Evolutionary conservation across 2,888 invertebrate genomes (phyloP).

Genomic region (Noctua comes): DNA sequence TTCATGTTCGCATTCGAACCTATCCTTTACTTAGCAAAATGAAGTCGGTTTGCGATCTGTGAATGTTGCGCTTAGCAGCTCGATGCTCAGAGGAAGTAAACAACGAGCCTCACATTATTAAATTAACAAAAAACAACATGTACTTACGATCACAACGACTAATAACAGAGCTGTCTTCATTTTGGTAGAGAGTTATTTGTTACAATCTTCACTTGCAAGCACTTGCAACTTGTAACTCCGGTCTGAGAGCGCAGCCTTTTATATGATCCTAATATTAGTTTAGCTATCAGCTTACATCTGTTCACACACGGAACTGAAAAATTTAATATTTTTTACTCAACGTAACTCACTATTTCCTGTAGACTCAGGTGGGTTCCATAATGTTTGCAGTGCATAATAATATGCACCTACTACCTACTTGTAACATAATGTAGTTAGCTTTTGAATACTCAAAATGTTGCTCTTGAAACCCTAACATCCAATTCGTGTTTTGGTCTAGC

Average conservation of each 20-base stretch:
- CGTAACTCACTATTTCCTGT: slow-evolving; percentile 11
- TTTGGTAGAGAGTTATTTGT: not conserved
- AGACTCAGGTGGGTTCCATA: slow-evolving; percentile 11
- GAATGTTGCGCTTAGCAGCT: too few species aligned
- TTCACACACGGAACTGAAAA: not conserved
- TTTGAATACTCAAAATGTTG: not conserved
- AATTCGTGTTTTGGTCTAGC: not conserved
- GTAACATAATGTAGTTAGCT: not conserved
- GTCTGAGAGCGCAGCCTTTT: slow-evolving; percentile 21
- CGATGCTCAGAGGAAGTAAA: too few species aligned
- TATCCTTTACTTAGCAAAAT: not conserved
- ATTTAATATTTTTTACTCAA: not conserved
- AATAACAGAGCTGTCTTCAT: slow-evolving; percentile 17
- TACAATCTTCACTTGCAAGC: not conserved
- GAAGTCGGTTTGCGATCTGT: too few species aligned
- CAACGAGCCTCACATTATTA: not conserved
- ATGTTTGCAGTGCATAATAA: slow-evolving; percentile 5
- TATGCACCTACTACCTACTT: slow-evolving; percentile 7
- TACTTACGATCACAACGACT: slow-evolving; percentile 32
- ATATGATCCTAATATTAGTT: slow-evolving; percentile 16
- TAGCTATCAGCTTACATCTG: too few species aligned
- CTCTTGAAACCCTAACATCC: not conserved
- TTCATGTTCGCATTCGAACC: not conserved
- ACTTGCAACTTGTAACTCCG: slow-evolving; percentile 17
- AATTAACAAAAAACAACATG: not conserved